phyloP scores from a whole-genome alignment of 2,888 invertebrate genomes.

The Caenorhabditis imperialis region DNA sequence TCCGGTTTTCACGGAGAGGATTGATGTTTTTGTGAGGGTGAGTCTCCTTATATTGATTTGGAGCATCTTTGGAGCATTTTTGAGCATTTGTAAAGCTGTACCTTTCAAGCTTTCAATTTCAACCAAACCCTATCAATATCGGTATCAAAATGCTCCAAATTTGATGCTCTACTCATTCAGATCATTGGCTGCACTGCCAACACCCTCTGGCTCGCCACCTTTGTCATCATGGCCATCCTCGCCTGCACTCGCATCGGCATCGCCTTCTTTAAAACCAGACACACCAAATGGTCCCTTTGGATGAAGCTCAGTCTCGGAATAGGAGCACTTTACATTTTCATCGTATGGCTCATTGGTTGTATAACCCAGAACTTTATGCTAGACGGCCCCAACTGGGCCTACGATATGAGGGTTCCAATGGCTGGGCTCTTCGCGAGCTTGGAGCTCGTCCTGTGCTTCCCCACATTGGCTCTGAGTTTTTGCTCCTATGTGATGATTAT shows the following conservation, averaged over 20 bases:
- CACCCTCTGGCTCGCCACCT: constrained; percentile 6
- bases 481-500: constrained; percentile 5
- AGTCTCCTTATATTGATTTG: too few relatives aligned
- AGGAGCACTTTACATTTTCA: background rate
- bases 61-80: too few relatives aligned
- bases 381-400: constrained; percentile 7
- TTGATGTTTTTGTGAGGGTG: constrained; percentile 6
- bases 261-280: background rate
- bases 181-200: constrained; percentile 12
- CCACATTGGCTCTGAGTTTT: background rate
- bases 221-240: constrained; percentile 4
- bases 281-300: background rate
- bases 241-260: constrained; percentile 2
- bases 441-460: background rate
- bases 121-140: too few relatives aligned
- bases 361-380: background rate
- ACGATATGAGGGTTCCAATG: background rate
- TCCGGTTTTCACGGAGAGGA: background rate
- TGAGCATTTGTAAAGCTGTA: too few relatives aligned
- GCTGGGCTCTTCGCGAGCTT: background rate
- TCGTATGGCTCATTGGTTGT: background rate
- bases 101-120: too few relatives aligned
- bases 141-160: too few relatives aligned
- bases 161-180: too few relatives aligned
- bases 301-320: background rate